Evolutionary conservation across 2,797 vertebrate genomes (phyloP).

Genomic region (Heliangelus exortis): DNA sequence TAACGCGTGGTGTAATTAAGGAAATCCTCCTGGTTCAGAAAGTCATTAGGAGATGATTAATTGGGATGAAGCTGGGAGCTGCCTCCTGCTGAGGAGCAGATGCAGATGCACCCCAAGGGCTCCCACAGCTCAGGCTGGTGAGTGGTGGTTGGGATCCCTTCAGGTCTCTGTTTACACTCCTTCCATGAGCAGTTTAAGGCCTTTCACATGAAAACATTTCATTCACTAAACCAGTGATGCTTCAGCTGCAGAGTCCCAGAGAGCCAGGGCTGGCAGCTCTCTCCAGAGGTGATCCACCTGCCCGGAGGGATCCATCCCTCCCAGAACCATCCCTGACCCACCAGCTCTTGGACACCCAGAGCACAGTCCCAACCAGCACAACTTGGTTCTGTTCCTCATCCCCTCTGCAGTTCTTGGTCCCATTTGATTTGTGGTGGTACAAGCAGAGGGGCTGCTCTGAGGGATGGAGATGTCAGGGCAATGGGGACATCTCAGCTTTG

Average conservation of each 20-base stretch:
- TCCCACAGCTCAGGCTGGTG: rapidly evolving
- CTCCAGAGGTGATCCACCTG: background rate
- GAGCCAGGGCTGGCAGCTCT: background rate
- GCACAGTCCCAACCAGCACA: rapidly evolving
- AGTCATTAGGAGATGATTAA: slow-evolving; percentile 55
- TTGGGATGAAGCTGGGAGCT: slow-evolving; percentile 41
- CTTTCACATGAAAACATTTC: background rate
- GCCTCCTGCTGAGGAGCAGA: background rate
- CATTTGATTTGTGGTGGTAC: background rate
- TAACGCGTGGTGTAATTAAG: slow-evolving; percentile 57
- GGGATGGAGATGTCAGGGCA: background rate
- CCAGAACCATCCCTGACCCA: rapidly evolving
- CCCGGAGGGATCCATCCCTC: background rate
- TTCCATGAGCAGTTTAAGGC: background rate
- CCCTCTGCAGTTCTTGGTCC: background rate
- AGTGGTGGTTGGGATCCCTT: rapidly evolving
- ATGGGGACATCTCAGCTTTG: background rate
- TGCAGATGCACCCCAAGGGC: background rate
- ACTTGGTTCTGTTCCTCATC: background rate
- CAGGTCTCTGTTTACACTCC: rapidly evolving
- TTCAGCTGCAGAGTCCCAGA: background rate
- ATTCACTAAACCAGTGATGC: rapidly evolving
- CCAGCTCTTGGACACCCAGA: rapidly evolving
- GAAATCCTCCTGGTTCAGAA: slow-evolving; percentile 39
- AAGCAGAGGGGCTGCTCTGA: background rate